Evolutionary conservation across 1,140 invertebrate genomes (phyloP).

Genomic region (Anoplolepis gracilipes): DNA sequence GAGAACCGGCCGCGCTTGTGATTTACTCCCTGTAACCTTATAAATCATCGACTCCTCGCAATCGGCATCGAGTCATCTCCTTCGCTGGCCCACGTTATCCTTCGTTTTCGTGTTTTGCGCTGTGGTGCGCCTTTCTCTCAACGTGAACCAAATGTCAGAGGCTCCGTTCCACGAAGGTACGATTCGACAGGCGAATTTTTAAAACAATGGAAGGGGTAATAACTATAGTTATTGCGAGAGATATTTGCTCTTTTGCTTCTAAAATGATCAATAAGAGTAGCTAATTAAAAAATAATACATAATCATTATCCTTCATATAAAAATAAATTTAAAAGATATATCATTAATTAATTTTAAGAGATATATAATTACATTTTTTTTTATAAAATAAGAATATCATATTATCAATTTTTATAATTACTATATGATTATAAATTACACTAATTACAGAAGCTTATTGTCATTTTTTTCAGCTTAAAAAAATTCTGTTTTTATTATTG

Average conservation of each 20-base stretch:
- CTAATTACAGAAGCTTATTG: neutral
- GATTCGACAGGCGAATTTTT: constrained; percentile 28
- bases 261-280: neutral
- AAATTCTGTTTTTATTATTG: neutral
- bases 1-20: constrained; percentile 39
- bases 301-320: neutral
- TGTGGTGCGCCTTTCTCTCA: constrained; percentile 67
- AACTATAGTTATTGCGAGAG: neutral
- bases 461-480: neutral
- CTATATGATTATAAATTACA: neutral
- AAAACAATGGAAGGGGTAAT: neutral
- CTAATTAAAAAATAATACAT: neutral
- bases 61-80: constrained; percentile 52
- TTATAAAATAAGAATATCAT: neutral
- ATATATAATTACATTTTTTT: neutral
- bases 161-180: constrained; percentile 9
- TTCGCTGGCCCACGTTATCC: constrained; percentile 31
- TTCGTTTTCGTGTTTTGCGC: constrained; percentile 63
- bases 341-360: too few species aligned
- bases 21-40: constrained; percentile 64
- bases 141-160: constrained; percentile 66
- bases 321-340: neutral
- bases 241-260: neutral
- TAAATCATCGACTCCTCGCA: constrained; percentile 61
- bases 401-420: neutral